Evolutionary conservation across 2,797 vertebrate species (phyloP), one percentile per base, ranked within the genome.

Genomic region (Bradypodion pumilum): DNA sequence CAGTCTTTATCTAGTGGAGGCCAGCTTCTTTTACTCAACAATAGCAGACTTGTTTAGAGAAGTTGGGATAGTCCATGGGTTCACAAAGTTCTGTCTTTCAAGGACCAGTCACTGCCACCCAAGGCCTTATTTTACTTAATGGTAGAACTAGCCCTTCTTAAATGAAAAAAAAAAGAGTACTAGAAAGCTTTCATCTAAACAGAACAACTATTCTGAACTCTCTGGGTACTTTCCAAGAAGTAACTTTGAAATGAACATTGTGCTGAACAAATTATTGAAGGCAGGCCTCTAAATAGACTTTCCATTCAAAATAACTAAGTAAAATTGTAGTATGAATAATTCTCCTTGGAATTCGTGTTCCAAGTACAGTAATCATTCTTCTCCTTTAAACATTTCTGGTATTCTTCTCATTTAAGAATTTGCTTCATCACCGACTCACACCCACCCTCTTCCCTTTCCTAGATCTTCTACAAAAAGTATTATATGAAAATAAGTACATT

Each of bases 401-500:
- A 56, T 65, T 25, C 32, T 49, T 42, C 21, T 5, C 7, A 4
- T 65, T 70, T 29, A 12, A 56, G 29, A 37, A 6, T 44, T 13
- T 70, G 5, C 7, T n/a, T 42, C n/a, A n/a, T n/a, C n/a, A n/a
- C n/a, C n/a, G n/a, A n/a, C n/a, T n/a, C n/a, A n/a, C n/a, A n/a
- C n/a, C n/a, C n/a, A n/a, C n/a, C n/a, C n/a, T n/a, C n/a, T n/a
- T n/a, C 29, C 29, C 19, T 44, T 63, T 52, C 7, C 19, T 19
- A 27, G 49, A 40, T 73, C 42, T 73, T 72, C 66, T 73, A 56
- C 13, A 7, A 32, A 23, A 72, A 62, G 42, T 63, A 75, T 80
- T 77, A 69, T 69, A n/a, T 42, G 63, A 83, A 83, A 76, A 56
- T 70, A 70, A 70, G 35, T 76, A 21, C 35, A 62, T 25, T 46